These are phyloP conservation scores for Parazoanthus atlanticus DNA, from an alignment of 92 coral and sea anemone species.

Conservation along the genomic window DNA sequence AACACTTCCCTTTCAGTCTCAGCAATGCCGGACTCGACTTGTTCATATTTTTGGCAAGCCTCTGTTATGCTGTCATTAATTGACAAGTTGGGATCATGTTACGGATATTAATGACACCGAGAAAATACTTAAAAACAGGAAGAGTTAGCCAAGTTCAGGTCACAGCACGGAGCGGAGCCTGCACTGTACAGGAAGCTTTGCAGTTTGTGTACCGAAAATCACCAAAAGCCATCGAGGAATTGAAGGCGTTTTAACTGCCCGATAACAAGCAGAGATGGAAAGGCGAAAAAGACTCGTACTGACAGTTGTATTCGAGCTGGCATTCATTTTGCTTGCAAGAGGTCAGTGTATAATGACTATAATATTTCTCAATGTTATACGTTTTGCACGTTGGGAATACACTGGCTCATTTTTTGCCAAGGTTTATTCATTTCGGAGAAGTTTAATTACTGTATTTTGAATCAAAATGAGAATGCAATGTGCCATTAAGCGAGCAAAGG, in stretches of 20 bases:
- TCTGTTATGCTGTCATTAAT: background rate
- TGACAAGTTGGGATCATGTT: background rate
- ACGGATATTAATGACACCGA: background rate
- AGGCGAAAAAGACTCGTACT: background rate
- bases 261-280: background rate
- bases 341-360: background rate
- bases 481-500: too few species aligned
- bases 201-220: background rate
- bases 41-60: background rate
- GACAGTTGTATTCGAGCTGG: constrained; percentile 4
- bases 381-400: too few species aligned
- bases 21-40: background rate
- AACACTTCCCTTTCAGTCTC: background rate
- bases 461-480: too few species aligned
- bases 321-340: background rate
- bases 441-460: too few species aligned
- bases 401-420: too few species aligned
- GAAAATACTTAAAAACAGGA: background rate
- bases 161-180: background rate
- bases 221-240: background rate
- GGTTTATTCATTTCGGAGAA: too few species aligned
- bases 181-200: background rate
- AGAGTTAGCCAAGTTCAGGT: background rate
- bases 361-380: too few species aligned
- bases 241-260: background rate